Base-by-base conservation (phyloP, 2,113 vertebrate species). In the Mustela lutreola region DNA sequence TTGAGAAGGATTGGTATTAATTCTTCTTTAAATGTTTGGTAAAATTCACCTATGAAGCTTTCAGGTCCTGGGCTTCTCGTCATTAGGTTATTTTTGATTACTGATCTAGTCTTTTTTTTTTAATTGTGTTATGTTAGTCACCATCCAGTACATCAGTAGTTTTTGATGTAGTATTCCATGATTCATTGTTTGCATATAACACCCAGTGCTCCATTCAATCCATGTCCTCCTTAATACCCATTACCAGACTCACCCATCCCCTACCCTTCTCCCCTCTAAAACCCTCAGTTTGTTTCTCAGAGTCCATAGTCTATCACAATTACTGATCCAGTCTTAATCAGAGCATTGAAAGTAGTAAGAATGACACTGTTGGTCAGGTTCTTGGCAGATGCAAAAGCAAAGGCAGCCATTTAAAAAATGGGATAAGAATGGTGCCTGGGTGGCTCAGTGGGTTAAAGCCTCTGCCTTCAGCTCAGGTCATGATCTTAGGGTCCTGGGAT, bases 351-450 rank as follows among this genome's bases (percentile, higher is more conserved):
- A 67, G 33, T 70, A 19, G 2, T 94, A 67, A 95, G 31, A 92
- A 87, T 63, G 6, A 48, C 22, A 45, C 96, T 93, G 21, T 93
- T 97, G n/a, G 11, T 86, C 14, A 85, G 79, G 11, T 33, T 75
- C 2, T 63, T 96, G 33, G 15, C 18, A 82, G 8, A 53, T 80
- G 7, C 53, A 67, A 91, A 95, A 95, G 33, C 56, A 95, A 96
- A 79, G 11, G 26, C 24, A 86, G 21, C 3, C 31, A 83, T 21
- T 60, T 93, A 73, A 87, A 82, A 48, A 93, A 62, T 88, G 24
- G 19, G 89, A 11, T 60, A 78, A 39, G 36, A 65, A 18, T 4
- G 53, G 53, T 56, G 16, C 53, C 53, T 56, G 53, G 53, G 53
- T 56, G 53, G 53, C 53, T 56, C 53, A 56, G 53, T 56, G 53